Base-by-base conservation (phyloP, 2,797 vertebrate species). In the Yasuhikotakia modesta region DNA sequence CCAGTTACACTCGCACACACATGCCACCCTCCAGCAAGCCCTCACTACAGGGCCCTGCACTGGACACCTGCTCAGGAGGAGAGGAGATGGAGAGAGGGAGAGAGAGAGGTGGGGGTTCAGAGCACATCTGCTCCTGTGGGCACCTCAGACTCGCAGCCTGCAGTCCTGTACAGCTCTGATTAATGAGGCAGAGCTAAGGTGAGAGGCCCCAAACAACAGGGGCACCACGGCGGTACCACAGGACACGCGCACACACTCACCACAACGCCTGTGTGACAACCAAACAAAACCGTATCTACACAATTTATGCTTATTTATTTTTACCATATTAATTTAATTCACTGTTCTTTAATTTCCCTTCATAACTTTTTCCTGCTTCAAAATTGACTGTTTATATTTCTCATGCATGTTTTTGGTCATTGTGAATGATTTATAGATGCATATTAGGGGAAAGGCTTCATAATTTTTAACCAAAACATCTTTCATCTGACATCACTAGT, bases 171-270 rank as follows among this genome's bases (percentile, higher is more conserved):
- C 80, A 57, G 57, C 58, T 76, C 78, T 83, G 80, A 85, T 83
- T 83, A 85, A 85, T 81, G 84, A 80, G 61, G 35, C 70, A 76
- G 65, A 60, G 70, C 24, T 45, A 48, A 81, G 82, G 82, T 82
- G 75, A 85, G 77, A 22, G 72, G 68, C 76, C 76, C 67, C 14
- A 35, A 75, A 79, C 64, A 69, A 73, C 30, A 60, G 58, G 27
- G 60, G 72, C 73, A 71, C 48, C 64, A 70, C 17, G 46, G 64
- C 46, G 53, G 63, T 43, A 70, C 58, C 68, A 14, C 24, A 43
- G 60, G 52, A 46, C 32, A 57, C 68, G 58, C 78, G 21, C 43
- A 66, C 60, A 65, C 76, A 69, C 71, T 48, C 70, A 61, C 43
- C 57, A 50, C 57, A 30, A 16, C 19, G 13, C 8, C 66, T 63